Conservation (phyloP, 2,888 invertebrate species). For the Dromius quadrimaculatus region DNA sequence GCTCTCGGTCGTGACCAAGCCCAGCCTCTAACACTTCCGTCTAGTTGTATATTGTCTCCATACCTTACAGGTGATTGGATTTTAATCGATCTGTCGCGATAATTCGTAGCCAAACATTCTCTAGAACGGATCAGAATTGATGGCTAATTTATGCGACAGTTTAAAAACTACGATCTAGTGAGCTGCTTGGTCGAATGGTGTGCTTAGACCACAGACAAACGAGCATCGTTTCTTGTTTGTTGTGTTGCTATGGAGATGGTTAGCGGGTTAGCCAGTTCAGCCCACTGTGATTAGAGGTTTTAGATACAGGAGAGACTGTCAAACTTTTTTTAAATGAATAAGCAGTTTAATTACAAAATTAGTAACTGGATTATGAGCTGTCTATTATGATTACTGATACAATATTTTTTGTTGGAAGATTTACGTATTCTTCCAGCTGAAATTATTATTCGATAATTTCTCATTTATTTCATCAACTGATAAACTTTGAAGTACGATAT, state of each 20-base stretch:
- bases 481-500: no score
- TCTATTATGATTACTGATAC: no score
- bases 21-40: constrained; percentile 11
- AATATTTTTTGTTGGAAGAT: no score
- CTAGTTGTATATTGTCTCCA: background rate
- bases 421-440: no score
- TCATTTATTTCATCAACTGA: no score
- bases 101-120: constrained; percentile 47
- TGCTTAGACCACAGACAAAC: constrained; percentile 4
- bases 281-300: constrained; percentile 34
- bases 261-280: background rate
- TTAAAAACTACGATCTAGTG: constrained; percentile 36
- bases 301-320: constrained; percentile 17
- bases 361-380: background rate
- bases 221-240: constrained; percentile 5
- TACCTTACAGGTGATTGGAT: constrained; percentile 46
- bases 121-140: constrained; percentile 44
- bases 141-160: constrained; percentile 50
- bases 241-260: constrained; percentile 1
- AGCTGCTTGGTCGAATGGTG: background rate
- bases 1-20: constrained; percentile 4
- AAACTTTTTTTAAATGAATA: constrained; percentile 15
- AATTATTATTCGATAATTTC: no score
- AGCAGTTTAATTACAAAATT: background rate
- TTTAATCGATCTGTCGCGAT: constrained; percentile 51